phyloP scores from a whole-genome alignment of 2,888 invertebrate genomes.

The Ctena decussata region DNA sequence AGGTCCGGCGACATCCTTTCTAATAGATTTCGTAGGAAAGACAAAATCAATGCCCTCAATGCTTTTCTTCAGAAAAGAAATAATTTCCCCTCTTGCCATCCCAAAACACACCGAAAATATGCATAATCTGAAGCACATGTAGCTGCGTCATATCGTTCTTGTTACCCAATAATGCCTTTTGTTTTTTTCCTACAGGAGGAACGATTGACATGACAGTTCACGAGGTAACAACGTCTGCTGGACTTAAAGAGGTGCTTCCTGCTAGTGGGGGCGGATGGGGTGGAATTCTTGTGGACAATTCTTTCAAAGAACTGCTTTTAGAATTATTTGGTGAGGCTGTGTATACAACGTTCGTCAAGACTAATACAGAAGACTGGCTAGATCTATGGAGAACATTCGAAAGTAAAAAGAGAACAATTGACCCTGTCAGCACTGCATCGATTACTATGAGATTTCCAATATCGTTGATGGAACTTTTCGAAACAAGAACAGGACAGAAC shows the following conservation, averaged over 20 bases:
- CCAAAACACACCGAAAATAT: no score
- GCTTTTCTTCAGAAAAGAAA: no score
- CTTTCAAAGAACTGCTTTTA: neutral
- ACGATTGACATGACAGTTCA: constrained; percentile 1
- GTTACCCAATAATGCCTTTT: no score
- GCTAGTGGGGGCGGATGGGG: no score
- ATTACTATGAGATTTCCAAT: neutral
- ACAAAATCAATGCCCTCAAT: no score
- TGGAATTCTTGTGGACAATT: neutral
- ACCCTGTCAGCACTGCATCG: neutral
- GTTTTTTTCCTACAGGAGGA: neutral
- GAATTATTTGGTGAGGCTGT: neutral
- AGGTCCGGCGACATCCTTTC: no score
- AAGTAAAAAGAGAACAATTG: neutral
- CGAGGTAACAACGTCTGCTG: neutral
- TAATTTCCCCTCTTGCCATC: no score
- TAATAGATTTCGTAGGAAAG: no score
- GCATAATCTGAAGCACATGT: no score
- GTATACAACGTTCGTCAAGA: neutral
- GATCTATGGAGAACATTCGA: constrained; percentile 5
- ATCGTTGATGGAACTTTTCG: neutral
- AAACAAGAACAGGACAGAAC: neutral
- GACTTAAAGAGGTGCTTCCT: neutral
- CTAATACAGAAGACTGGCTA: neutral
- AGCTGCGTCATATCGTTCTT: no score